phyloP scores from a whole-genome alignment of 2,888 invertebrate genomes.

The Melinopterus prodromus region DNA sequence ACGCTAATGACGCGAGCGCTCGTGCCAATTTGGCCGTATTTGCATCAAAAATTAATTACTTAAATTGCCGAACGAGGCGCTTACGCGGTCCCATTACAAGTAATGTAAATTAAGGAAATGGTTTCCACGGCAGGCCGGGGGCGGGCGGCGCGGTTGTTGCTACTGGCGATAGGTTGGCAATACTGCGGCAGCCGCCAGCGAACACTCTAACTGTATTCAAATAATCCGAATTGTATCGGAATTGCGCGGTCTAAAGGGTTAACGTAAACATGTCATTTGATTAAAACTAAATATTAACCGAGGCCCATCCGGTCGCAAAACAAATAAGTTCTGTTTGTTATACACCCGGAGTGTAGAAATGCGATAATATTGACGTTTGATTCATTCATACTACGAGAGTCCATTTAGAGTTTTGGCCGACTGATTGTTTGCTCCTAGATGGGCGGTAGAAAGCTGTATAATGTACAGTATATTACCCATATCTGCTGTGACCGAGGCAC shows the following conservation, averaged over 20 bases:
- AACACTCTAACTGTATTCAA: background rate
- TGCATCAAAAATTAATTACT: no score
- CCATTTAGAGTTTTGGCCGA: background rate
- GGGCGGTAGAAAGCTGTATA: no score
- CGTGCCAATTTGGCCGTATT: no score
- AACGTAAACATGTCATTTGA: background rate
- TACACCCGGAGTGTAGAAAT: background rate
- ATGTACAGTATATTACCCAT: no score
- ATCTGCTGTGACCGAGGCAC: no score
- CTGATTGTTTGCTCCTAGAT: no score
- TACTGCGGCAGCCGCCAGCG: background rate
- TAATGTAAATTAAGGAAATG: no score
- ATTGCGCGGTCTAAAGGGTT: background rate
- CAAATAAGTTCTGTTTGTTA: conserved; percentile 4
- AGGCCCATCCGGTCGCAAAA: background rate
- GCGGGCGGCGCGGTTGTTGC: no score
- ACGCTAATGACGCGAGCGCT: no score
- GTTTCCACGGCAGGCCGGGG: no score
- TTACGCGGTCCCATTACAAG: no score
- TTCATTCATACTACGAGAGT: background rate
- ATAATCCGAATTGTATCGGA: background rate
- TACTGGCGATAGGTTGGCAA: background rate
- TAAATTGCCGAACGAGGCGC: no score
- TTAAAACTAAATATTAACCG: background rate
- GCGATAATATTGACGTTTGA: background rate